These are phyloP conservation scores for Folsomia manolachei DNA, from an alignment of 2,888 invertebrate genomes.

Conservation along the genomic window DNA sequence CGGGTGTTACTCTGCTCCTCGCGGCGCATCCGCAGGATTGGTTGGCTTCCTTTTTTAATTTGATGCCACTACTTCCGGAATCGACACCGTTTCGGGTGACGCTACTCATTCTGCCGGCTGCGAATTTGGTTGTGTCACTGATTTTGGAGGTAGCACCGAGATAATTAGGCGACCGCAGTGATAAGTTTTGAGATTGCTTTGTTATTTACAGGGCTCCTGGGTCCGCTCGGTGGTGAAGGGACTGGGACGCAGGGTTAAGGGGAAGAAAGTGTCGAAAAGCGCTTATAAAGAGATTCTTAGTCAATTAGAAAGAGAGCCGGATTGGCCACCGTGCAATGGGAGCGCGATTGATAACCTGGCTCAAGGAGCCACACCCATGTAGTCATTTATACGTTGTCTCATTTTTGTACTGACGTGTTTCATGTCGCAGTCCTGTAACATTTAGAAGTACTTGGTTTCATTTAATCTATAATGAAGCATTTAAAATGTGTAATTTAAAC, in stretches of 20 bases:
- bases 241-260: slow-evolving; percentile 19
- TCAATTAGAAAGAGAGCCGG: slow-evolving; percentile 29
- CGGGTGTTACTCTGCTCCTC: slow-evolving; percentile 61
- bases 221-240: slow-evolving; percentile 23
- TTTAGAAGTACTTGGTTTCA: too few relatives aligned
- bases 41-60: slow-evolving; percentile 61
- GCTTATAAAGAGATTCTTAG: slow-evolving; percentile 38
- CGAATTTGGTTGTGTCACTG: slow-evolving; percentile 62
- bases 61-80: slow-evolving; percentile 55
- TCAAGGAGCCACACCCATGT: too few relatives aligned
- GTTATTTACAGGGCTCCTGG: neutral
- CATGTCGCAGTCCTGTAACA: too few relatives aligned
- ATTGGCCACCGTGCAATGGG: slow-evolving; percentile 46
- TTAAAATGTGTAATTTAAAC: too few relatives aligned
- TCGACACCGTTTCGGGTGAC: slow-evolving; percentile 60
- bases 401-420: too few relatives aligned
- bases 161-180: too few relatives aligned
- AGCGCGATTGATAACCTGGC: too few relatives aligned
- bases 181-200: neutral
- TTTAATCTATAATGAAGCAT: too few relatives aligned
- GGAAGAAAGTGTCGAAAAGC: slow-evolving; percentile 32
- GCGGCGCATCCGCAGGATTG: slow-evolving; percentile 60
- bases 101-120: slow-evolving; percentile 61
- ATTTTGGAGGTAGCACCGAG: slow-evolving; percentile 67
- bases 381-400: too few relatives aligned